phyloP scores from a whole-genome alignment of 2,113 vertebrate genomes.

The Bathybates hornii region DNA sequence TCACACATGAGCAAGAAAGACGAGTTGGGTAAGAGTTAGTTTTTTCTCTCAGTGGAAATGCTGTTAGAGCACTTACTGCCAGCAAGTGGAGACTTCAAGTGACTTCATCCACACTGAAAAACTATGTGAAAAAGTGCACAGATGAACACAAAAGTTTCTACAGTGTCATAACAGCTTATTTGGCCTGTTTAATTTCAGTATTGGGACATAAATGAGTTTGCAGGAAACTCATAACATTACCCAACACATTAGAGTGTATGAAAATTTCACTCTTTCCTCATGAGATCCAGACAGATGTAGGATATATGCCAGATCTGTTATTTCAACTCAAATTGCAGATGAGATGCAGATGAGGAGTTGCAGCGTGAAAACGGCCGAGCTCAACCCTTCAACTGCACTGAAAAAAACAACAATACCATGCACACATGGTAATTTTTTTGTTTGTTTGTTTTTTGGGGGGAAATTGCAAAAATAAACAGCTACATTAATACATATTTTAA shows the following conservation, averaged over 20 bases:
- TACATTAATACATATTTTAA: not conserved
- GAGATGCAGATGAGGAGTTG: not conserved
- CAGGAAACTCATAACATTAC: not conserved
- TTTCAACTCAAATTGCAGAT: not conserved
- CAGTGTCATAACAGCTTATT: not conserved
- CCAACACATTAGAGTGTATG: not conserved
- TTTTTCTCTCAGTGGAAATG: not conserved
- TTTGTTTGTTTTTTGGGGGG: not conserved
- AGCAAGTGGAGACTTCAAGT: not conserved
- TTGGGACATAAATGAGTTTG: not conserved
- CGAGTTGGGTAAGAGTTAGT: not conserved
- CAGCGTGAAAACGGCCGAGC: not conserved
- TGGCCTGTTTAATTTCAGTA: not conserved
- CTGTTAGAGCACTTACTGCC: not conserved
- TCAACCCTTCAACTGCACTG: not conserved
- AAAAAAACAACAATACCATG: not conserved
- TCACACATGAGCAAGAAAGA: not conserved
- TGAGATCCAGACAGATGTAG: not conserved
- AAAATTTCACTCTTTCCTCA: not conserved
- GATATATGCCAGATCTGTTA: not conserved
- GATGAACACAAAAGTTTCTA: not conserved
- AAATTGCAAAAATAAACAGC: not conserved
- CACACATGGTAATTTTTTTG: not conserved
- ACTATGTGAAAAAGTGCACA: not conserved
- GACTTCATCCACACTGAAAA: not conserved